Percentiles rank a stretch among this genome's conserved stretches.
These are phyloP conservation scores for Prinia subflava DNA, from an alignment of 2,113 vertebrate genomes.

Conservation along the genomic window DNA sequence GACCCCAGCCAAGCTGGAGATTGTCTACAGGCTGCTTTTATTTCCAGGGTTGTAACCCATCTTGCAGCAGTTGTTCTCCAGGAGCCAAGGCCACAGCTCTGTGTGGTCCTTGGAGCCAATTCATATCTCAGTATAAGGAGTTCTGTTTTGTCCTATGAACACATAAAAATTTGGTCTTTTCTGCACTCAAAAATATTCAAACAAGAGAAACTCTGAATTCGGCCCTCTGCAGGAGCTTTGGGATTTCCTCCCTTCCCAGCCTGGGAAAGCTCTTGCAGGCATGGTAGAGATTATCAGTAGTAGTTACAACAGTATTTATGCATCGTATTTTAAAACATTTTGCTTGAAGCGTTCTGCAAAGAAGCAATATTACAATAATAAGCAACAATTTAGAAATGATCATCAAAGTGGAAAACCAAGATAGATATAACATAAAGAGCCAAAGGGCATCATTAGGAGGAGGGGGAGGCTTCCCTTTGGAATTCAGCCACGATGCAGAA, in stretches of 20 bases:
- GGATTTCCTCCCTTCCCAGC: not conserved
- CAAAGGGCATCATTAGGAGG: slow-evolving; percentile 8
- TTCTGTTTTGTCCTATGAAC: not conserved
- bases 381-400: slow-evolving; percentile 36
- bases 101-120: not conserved
- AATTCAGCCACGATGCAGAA: not conserved
- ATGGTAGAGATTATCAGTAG: not conserved
- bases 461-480: not conserved
- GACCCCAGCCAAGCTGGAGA: not conserved
- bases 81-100: not conserved
- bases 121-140: not conserved
- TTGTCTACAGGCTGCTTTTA: not conserved
- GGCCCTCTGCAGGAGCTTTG: not conserved
- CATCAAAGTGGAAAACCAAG: slow-evolving; percentile 29
- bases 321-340: not conserved
- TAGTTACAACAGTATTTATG: not conserved
- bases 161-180: not conserved
- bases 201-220: not conserved
- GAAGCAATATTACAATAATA: not conserved
- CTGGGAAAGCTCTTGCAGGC: not conserved
- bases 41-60: not conserved
- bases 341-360: not conserved
- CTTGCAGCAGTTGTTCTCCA: not conserved
- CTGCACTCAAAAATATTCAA: not conserved
- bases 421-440: slow-evolving; percentile 3